phyloP scores from a whole-genome alignment of 2,113 vertebrate species.

The human region DNA sequence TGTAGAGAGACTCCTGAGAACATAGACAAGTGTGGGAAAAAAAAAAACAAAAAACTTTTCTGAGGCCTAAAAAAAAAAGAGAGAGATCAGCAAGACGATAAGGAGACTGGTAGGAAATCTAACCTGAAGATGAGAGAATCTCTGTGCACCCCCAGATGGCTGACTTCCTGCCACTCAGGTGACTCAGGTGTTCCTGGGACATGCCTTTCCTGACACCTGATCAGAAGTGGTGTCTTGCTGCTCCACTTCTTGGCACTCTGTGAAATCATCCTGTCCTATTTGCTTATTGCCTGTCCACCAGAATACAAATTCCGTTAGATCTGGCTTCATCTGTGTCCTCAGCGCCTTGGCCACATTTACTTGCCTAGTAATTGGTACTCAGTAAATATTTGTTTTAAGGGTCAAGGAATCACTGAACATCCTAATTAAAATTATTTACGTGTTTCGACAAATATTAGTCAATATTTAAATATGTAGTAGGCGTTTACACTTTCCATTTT shows the following conservation, averaged over 20 bases:
- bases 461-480: not conserved
- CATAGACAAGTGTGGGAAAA: not conserved
- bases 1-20: not conserved
- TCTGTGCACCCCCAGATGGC: accelerated
- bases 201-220: not conserved
- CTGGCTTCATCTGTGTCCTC: not conserved
- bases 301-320: not conserved
- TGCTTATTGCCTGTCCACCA: not conserved
- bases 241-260: too few relatives aligned
- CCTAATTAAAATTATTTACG: not conserved
- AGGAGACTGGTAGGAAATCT: not conserved
- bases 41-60: not conserved
- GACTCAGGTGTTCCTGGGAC: not conserved
- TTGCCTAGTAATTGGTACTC: not conserved
- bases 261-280: not conserved
- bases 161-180: not conserved
- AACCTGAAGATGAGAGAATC: not conserved
- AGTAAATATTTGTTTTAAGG: not conserved
- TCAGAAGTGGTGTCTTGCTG: not conserved
- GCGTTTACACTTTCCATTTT: not conserved
- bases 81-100: not conserved
- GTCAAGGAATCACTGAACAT: not conserved
- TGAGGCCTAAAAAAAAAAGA: not conserved
- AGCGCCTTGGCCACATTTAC: not conserved
- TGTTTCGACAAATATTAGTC: not conserved